A percentile compares a stretch with the other conserved stretches of the same genome.
Conservation (phyloP, 2,113 vertebrate genomes). For the Vulpes ferrilata region DNA sequence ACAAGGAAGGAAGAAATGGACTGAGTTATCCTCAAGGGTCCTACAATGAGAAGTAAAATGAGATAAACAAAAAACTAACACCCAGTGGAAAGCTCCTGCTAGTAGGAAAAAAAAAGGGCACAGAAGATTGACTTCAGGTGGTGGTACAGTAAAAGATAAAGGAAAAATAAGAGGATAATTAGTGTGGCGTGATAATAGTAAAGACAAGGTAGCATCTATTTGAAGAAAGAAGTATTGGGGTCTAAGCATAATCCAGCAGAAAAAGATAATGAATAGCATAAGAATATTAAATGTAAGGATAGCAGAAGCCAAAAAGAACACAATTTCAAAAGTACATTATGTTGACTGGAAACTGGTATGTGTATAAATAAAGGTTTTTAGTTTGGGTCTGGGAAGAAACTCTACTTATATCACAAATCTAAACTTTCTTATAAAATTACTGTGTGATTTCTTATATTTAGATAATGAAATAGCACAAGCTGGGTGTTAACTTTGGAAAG, state of each 20-base stretch:
- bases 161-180: neutral
- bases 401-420: neutral
- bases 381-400: neutral
- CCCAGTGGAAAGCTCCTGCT: neutral
- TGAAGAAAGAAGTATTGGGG: neutral
- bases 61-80: neutral
- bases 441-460: neutral
- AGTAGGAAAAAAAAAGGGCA: neutral
- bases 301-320: neutral
- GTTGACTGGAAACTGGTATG: neutral
- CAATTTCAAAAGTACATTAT: neutral
- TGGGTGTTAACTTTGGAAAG: neutral
- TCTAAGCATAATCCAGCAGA: neutral
- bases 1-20: neutral
- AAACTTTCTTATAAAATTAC: neutral
- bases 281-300: neutral
- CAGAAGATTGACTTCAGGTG: neutral
- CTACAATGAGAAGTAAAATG: neutral
- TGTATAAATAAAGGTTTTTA: neutral
- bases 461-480: neutral
- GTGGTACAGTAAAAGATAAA: neutral
- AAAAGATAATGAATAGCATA: neutral
- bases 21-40: neutral
- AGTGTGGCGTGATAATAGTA: neutral
- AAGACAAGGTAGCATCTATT: neutral